Evolutionary conservation across 1,140 invertebrate genomes (phyloP).

Genomic region (Acromyrmex charruanus): DNA sequence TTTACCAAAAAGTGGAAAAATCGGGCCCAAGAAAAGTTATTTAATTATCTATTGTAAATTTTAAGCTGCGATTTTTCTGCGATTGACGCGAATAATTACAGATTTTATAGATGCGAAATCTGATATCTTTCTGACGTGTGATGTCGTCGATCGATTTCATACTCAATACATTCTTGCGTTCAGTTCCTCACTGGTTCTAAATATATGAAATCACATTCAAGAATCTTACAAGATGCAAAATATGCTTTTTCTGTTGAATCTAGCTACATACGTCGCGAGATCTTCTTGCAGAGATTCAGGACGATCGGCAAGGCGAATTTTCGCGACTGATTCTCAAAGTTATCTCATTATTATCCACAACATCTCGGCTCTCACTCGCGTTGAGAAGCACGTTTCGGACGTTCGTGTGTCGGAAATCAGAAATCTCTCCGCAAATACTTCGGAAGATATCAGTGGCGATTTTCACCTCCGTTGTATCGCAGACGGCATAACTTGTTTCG

Average conservation of each 20-base stretch:
- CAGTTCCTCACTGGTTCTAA: too few relatives aligned
- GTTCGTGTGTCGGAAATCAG: conserved; percentile 53
- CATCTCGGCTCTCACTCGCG: neutral
- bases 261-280: neutral
- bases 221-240: too few relatives aligned
- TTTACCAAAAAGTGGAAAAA: too few relatives aligned
- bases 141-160: neutral
- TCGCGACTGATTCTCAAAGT: conserved; percentile 19
- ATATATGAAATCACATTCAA: too few relatives aligned
- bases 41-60: neutral
- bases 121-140: neutral
- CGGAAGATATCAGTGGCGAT: conserved; percentile 49
- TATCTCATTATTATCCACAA: conserved; percentile 33
- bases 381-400: conserved; percentile 24
- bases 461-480: neutral
- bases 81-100: conserved; percentile 11
- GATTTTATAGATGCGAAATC: neutral
- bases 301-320: neutral
- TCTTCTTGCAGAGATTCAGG: neutral
- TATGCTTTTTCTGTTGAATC: too few relatives aligned
- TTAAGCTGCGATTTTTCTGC: neutral
- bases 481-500: conserved; percentile 34
- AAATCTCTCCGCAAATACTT: conserved; percentile 49
- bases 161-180: neutral
- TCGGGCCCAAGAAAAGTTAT: neutral